phyloP scores from a whole-genome alignment of 2,113 vertebrate species.

The Oncorhynchus keta region DNA sequence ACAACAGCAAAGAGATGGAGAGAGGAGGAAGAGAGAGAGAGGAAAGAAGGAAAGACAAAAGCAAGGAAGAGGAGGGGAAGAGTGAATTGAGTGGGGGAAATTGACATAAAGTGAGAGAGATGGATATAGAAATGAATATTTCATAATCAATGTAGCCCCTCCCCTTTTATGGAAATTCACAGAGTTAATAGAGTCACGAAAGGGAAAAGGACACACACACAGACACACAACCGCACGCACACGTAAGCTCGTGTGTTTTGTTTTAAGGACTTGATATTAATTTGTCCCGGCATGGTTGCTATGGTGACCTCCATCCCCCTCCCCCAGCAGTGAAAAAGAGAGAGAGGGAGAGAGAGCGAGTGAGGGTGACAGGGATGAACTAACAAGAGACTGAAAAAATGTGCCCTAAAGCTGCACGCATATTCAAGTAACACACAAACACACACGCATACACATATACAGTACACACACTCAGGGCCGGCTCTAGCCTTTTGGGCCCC shows the following conservation, averaged over 20 bases:
- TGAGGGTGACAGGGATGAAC: constrained; percentile 55
- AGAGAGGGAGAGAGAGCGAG: background rate
- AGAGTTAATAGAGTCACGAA: background rate
- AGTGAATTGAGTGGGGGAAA: background rate
- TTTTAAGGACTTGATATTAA: constrained; percentile 53
- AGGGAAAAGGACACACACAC: background rate
- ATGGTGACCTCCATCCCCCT: constrained; percentile 53
- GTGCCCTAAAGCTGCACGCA: constrained; percentile 49
- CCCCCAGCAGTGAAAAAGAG: constrained; percentile 36
- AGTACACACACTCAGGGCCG: background rate
- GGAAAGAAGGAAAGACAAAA: constrained; percentile 17
- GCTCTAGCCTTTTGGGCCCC: too few species aligned
- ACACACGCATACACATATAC: background rate
- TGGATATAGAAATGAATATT: constrained; percentile 39
- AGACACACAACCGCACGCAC: background rate
- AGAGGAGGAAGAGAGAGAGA: constrained; percentile 26
- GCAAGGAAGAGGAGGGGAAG: background rate
- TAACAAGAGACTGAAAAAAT: constrained; percentile 57
- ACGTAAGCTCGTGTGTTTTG: constrained; percentile 21
- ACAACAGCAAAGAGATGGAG: constrained; percentile 39
- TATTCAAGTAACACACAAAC: constrained; percentile 19
- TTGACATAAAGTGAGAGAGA: constrained; percentile 14
- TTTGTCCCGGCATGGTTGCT: constrained; percentile 57
- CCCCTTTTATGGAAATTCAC: background rate
- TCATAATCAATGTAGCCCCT: constrained; percentile 24